Conservation (phyloP, 1,140 invertebrate genomes). For the Adoxophyes honmai region DNA sequence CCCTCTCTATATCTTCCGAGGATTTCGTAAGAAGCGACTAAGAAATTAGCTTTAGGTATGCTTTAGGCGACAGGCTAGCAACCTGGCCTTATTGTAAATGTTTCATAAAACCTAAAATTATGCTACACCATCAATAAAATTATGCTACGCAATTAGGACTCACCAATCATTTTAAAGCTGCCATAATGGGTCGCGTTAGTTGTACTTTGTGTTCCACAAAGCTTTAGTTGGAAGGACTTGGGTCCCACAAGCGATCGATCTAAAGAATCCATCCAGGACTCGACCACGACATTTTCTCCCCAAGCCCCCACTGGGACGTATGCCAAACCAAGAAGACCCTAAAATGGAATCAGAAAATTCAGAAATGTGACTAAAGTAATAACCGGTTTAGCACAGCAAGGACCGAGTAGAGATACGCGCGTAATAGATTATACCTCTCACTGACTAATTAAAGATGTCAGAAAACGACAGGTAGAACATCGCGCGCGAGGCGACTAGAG, state of each 20-base stretch:
- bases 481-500: too few species aligned
- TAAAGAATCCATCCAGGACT: conserved; percentile 61
- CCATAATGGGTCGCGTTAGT: conserved; percentile 64
- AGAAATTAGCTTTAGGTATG: too few species aligned
- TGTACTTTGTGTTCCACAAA: conserved; percentile 46
- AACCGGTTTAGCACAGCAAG: too few species aligned
- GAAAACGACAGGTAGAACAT: too few species aligned
- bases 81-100: too few species aligned
- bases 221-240: conserved; percentile 54
- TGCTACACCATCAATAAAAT: conserved; percentile 10
- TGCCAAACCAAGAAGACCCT: conserved; percentile 60
- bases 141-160: conserved; percentile 18
- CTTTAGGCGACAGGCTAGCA: too few species aligned
- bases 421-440: too few species aligned
- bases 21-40: too few species aligned
- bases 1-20: too few species aligned
- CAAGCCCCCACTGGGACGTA: conserved; percentile 62
- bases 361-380: background rate
- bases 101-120: too few species aligned
- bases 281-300: conserved; percentile 55
- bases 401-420: too few species aligned
- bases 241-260: conserved; percentile 39
- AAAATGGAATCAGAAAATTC: conserved; percentile 24
- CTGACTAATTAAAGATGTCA: too few species aligned
- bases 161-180: conserved; percentile 56